Conservation (phyloP, 2,888 invertebrate genomes). For the Ellobium chinense region DNA sequence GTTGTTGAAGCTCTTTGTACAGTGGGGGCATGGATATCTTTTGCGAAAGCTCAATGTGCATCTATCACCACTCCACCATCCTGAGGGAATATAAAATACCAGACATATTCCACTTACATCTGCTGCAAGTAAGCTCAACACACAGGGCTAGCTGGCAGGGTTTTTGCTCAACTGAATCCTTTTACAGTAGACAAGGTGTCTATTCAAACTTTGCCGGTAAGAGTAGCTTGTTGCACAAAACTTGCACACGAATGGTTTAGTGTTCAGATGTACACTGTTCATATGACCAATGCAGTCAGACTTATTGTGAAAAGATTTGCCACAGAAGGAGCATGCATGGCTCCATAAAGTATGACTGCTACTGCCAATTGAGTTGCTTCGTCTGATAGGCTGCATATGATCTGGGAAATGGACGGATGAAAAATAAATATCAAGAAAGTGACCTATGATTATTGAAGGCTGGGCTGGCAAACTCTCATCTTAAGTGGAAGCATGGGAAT, state of each 20-base stretch:
- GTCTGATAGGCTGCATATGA: conserved; percentile 11
- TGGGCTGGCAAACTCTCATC: conserved; percentile 27
- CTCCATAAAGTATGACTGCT: background rate
- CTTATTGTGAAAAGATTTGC: conserved; percentile 49
- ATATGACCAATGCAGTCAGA: conserved; percentile 50
- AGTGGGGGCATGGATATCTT: conserved; percentile 38
- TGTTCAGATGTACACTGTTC: conserved; percentile 48
- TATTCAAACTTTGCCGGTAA: conserved; percentile 47
- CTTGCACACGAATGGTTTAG: conserved; percentile 46
- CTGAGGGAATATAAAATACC: conserved; percentile 24
- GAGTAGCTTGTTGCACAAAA: conserved; percentile 42
- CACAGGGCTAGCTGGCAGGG: no score
- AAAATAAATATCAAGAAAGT: conserved; percentile 18
- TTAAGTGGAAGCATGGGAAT: no score
- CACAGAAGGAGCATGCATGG: conserved; percentile 40
- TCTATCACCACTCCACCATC: background rate
- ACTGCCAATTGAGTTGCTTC: background rate
- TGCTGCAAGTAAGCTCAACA: no score
- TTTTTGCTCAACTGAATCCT: background rate
- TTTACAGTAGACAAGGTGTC: conserved; percentile 45
- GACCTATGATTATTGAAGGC: background rate
- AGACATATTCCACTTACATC: no score
- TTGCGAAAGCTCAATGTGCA: background rate
- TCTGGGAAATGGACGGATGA: conserved; percentile 39
- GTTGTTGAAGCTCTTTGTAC: conserved; percentile 39